A percentile compares a stretch with the other conserved stretches of the same genome.
These are phyloP conservation scores for Crocidura indochinensis DNA, from an alignment of 2,797 vertebrate genomes.

Conservation along the genomic window DNA sequence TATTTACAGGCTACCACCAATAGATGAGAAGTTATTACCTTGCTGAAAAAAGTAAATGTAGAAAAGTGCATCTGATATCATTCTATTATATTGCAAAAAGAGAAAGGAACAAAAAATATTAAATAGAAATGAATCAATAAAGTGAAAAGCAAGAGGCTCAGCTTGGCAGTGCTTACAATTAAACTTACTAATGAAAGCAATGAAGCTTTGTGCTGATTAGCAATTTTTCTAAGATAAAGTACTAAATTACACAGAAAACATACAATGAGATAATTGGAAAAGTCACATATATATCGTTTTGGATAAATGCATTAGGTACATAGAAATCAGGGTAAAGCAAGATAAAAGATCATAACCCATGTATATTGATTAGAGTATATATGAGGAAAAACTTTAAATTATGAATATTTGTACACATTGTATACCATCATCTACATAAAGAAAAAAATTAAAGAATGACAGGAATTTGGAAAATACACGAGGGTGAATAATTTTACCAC, in stretches of 20 bases:
- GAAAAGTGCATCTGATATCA: neutral
- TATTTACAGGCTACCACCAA: neutral
- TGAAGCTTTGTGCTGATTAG: neutral
- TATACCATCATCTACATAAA: neutral
- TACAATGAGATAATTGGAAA: neutral
- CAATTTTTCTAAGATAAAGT: neutral
- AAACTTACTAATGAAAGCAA: slow-evolving; percentile 15
- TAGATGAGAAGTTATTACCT: neutral
- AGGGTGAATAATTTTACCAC: neutral
- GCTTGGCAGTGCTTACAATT: neutral
- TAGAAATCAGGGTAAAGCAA: neutral
- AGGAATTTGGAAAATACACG: slow-evolving; percentile 21
- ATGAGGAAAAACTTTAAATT: slow-evolving; percentile 41
- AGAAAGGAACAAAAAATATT: neutral
- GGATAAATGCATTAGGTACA: neutral
- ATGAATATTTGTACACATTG: neutral
- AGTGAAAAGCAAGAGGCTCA: neutral
- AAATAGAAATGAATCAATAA: neutral
- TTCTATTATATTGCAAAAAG: neutral
- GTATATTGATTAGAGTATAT: neutral
- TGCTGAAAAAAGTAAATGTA: neutral
- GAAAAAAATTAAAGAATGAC: slow-evolving; percentile 4
- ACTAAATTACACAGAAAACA: slow-evolving; percentile 37
- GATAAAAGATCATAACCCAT: neutral
- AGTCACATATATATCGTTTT: neutral